Base-by-base conservation (phyloP, 2,888 invertebrate species). In the Phyto melanocephala region DNA sequence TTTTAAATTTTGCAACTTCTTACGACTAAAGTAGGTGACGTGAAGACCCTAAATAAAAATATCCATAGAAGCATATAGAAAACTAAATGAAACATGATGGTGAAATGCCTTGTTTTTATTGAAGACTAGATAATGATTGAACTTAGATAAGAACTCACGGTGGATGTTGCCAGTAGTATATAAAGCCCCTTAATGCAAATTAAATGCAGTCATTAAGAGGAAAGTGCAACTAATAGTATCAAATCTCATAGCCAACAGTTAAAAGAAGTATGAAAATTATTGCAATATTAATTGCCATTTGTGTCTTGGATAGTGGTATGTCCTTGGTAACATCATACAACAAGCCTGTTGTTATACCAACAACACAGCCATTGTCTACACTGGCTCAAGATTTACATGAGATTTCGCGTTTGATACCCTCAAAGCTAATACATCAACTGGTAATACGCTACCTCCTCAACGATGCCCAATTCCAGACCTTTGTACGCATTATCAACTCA, bases 401-500 rank as follows among this genome's bases (percentile, higher is more conserved):
- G 17, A 40, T 86, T 1, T 17, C 28, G 15, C 56, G 60, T 5
- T 20, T 85, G 1, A 56, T 84, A 42, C 81, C 80, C 37, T 80
- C 80, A 3, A 86, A 86, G 35, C 85, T 85, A 2, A 40, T 91
- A 3, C 83, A 85, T 17, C 77, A 87, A 11, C 76, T 90, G 5
- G 45, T 87, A 11, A 74, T 78, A 33, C 87, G 89, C 6, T 90
- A 90, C 50, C 79, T 90, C 7, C 77, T 90, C 13, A 87, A 88
- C 20, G 90, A 90, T 85, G 86, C 81, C 5, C 85, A 90, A 11
- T 90, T 90, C 65, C 90, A 90, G 78, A 85, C 85, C 0, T 86
- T 91, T 63, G 85, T 90, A 13, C 86, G 90, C 3, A 86, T 87
- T 35, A 60, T 90, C 8, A 88, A 88, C 58, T 87, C 88, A 50